Base-by-base conservation (phyloP, 2,113 vertebrate species). In the Grallaria varia region DNA sequence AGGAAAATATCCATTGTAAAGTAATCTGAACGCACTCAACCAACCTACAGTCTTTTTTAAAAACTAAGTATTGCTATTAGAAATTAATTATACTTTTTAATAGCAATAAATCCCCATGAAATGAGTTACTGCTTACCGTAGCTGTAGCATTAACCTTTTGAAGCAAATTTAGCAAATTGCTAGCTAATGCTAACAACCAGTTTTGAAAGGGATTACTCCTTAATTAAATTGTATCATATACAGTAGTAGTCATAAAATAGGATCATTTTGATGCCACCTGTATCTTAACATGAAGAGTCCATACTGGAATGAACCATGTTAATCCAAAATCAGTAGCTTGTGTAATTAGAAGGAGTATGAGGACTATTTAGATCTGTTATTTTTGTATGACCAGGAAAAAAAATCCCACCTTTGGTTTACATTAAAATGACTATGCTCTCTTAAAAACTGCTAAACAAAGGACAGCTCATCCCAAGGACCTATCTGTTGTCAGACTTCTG, bases 41-140 rank as follows among this genome's bases (percentile, higher is more conserved):
- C 63, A 86, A 80, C 52, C 40, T 67, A 63, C 52, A 83, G 74
- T 5, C 76, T 90, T 92, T 93, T 71, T 1, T 33, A 68, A 82
- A 88, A 89, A 96, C n/a, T 95, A 95, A 93, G 74, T 82, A 97
- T 68, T 96, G 44, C 93, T 85, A 93, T 95, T 72, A 96, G 66
- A 97, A 97, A 96, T 78, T 78, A 44, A 94, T 97, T 64, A 93
- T 68, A 93, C 58, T 62, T 96, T 91, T 96, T 95, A 96, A 96
- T 84, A 95, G 89, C 79, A 96, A 95, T 94, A 98, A 96, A 95
- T 89, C 69, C 78, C 71, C 66, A 96, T 89, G 66, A 97, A 98
- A 98, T 90, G 82, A 90, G 72, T 92, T 95, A 80, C 75, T 96
- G 85, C 87, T 91, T 83, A 91, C 76, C 28, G 84, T 21, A 89